Conservation (phyloP, 2,888 invertebrate species). For the Amphimallon solstitiale region DNA sequence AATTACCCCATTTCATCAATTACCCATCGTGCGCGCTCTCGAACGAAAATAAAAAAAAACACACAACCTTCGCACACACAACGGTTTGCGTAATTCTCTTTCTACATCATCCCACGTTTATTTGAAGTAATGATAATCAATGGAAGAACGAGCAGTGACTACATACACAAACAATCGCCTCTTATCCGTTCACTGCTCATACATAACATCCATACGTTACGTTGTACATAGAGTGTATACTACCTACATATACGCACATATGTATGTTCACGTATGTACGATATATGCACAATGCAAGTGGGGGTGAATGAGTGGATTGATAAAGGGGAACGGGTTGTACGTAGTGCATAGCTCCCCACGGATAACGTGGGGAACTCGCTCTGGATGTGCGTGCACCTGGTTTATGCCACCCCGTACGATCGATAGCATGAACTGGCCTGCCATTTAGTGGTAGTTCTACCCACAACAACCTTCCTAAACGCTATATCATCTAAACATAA, state of each 20-base stretch:
- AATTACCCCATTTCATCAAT: constrained; percentile 35
- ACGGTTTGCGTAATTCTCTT: constrained; percentile 30
- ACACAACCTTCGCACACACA: constrained; percentile 23
- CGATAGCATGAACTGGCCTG: constrained; percentile 52
- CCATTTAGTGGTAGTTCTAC: constrained; percentile 50
- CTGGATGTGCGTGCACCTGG: constrained; percentile 58
- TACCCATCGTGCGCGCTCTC: constrained; percentile 34
- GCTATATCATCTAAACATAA: constrained; percentile 47
- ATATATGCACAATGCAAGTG: constrained; percentile 38
- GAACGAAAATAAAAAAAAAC: constrained; percentile 29
- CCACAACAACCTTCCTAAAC: constrained; percentile 46
- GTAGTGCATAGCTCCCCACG: constrained; percentile 46
- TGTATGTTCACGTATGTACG: background rate
- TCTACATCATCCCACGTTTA: constrained; percentile 32
- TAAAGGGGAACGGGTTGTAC: constrained; percentile 38
- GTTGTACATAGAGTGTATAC: too few species aligned
- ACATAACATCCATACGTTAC: constrained; percentile 21
- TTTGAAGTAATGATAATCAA: constrained; percentile 35
- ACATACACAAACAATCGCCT: constrained; percentile 16
- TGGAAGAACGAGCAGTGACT: constrained; percentile 23
- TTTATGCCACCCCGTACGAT: constrained; percentile 51
- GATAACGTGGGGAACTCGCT: constrained; percentile 51
- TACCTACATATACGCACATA: background rate
- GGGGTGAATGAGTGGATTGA: constrained; percentile 41
- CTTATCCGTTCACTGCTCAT: background rate